Evolutionary conservation across 2,888 invertebrate species (phyloP).

Genomic region (Andricus curvator): DNA sequence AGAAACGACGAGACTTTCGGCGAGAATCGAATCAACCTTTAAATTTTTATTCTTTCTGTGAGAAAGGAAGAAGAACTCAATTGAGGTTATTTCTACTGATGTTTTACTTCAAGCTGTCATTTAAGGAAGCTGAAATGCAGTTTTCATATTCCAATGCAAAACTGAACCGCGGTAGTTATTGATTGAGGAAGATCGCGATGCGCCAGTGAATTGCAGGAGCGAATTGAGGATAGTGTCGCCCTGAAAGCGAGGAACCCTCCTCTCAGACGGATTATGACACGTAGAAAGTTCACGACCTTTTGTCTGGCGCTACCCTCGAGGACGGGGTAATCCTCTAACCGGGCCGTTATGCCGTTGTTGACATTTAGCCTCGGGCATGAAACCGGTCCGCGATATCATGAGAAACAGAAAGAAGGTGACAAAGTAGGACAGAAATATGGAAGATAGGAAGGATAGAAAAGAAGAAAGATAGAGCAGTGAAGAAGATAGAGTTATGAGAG

Average conservation of each 20-base stretch:
- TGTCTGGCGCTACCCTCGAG: constrained; percentile 67
- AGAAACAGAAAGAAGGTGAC: constrained; percentile 40
- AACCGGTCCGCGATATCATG: constrained; percentile 62
- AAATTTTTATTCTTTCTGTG: neutral
- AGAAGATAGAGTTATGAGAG: constrained; percentile 15
- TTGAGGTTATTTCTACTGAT: neutral
- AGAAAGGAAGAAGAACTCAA: neutral
- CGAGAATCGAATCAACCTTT: neutral
- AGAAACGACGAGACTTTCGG: neutral
- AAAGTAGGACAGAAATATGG: constrained; percentile 6
- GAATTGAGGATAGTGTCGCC: constrained; percentile 44
- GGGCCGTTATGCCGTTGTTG: constrained; percentile 71
- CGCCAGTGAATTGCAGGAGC: constrained; percentile 33
- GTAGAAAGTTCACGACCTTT: constrained; percentile 75
- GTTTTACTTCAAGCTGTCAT: neutral
- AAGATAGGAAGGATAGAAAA: neutral
- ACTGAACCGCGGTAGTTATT: neutral
- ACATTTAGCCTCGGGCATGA: constrained; percentile 72
- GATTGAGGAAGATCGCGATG: constrained; percentile 18
- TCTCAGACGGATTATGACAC: constrained; percentile 74
- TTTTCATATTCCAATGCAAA: neutral
- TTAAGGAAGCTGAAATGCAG: neutral
- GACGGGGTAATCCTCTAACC: constrained; percentile 64
- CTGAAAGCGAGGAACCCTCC: constrained; percentile 47
- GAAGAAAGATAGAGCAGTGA: neutral